Conservation (phyloP, 2,113 vertebrate genomes). For the Leucoraja erinaceus region DNA sequence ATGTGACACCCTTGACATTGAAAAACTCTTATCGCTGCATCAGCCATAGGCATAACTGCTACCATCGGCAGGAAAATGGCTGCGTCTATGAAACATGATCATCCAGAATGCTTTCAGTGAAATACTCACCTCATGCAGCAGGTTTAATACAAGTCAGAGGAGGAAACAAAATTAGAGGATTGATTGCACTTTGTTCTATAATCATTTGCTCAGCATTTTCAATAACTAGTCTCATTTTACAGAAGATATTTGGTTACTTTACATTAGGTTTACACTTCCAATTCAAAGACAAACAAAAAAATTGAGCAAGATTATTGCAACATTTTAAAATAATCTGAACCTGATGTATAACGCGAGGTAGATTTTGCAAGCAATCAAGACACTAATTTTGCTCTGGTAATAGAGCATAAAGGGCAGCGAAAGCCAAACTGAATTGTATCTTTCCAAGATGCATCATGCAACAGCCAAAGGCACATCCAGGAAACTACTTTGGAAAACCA, state of each 20-base stretch:
- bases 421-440: neutral
- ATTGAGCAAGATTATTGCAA: neutral
- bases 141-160: neutral
- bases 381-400: neutral
- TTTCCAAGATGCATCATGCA: neutral
- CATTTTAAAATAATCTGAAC: neutral
- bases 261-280: neutral
- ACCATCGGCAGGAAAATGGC: neutral
- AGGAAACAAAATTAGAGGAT: neutral
- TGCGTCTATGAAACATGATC: neutral
- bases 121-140: neutral
- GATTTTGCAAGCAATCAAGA: neutral
- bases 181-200: neutral
- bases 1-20: neutral
- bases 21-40: neutral
- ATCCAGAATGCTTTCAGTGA: constrained; percentile 1
- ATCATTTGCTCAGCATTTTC: neutral
- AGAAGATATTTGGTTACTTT: neutral
- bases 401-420: neutral
- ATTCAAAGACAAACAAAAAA: constrained; percentile 12
- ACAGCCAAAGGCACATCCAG: neutral
- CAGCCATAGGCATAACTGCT: neutral
- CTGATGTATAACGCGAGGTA: neutral
- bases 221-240: neutral
- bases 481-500: neutral